phyloP scores from a whole-genome alignment of 92 coral and sea anemone genomes.

The Parazoanthus swiftii region DNA sequence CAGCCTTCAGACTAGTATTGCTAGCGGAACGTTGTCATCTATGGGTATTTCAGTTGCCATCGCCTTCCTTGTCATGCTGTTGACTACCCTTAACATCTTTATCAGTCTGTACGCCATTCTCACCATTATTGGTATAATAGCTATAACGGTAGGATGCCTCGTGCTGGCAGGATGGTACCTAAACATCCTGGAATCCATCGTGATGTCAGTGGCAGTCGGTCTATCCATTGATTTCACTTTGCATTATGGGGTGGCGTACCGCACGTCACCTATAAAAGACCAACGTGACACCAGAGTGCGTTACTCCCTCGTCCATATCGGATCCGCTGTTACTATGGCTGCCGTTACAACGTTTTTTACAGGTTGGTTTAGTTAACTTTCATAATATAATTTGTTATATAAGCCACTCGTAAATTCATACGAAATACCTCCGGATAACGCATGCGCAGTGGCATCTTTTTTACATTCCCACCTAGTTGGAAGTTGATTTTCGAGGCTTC shows the following conservation, averaged over 20 bases:
- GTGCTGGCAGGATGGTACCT: conserved; percentile 96
- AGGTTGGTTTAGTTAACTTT: conserved; percentile 50
- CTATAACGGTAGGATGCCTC: conserved; percentile 84
- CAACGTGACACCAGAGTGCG: conserved; percentile 68
- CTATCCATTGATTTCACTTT: conserved; percentile 94
- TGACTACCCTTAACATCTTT: conserved; percentile 88
- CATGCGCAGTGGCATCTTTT: too few species aligned
- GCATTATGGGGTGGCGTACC: conserved; percentile 98
- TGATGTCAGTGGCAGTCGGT: conserved; percentile 94
- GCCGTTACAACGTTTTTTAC: conserved; percentile 93
- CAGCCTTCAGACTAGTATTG: conserved; percentile 68
- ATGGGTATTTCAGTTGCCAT: conserved; percentile 87
- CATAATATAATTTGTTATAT: too few species aligned
- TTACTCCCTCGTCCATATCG: conserved; percentile 84
- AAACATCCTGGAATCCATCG: conserved; percentile 89
- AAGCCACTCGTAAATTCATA: too few species aligned
- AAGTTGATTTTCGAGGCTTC: too few species aligned
- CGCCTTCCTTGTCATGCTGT: conserved; percentile 84
- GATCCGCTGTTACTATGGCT: conserved; percentile 94
- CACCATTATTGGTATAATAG: conserved; percentile 81
- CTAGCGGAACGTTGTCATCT: conserved; percentile 74
- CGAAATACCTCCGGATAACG: too few species aligned
- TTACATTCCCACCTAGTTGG: too few species aligned
- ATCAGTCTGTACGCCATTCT: conserved; percentile 91
- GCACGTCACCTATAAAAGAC: conserved; percentile 71